Evolutionary conservation across 2,888 invertebrate species (phyloP).

Genomic region (Drosophila planitibia): DNA sequence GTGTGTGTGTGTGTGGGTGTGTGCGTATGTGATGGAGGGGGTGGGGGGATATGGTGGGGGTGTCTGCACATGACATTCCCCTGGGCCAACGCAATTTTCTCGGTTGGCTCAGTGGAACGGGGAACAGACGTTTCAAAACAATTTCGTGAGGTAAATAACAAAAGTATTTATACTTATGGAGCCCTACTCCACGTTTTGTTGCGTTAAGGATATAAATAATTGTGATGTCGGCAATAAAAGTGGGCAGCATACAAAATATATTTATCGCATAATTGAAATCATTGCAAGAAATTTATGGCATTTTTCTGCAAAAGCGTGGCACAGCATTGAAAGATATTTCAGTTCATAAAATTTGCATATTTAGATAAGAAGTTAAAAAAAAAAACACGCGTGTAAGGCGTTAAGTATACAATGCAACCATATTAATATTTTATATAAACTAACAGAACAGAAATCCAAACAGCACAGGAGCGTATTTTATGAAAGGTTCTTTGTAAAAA

Average conservation of each 20-base stretch:
- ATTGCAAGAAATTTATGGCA: constrained; percentile 52
- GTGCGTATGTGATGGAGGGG: constrained; percentile 10
- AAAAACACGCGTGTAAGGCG: neutral
- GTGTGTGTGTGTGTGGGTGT: neutral
- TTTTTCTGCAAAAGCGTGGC: constrained; percentile 19
- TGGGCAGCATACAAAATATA: constrained; percentile 42
- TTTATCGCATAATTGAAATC: constrained; percentile 76
- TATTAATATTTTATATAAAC: neutral
- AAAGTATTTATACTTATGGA: constrained; percentile 57
- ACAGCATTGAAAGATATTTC: neutral
- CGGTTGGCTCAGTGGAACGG: constrained; percentile 16
- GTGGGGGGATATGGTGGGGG: constrained; percentile 1
- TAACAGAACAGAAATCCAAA: neutral
- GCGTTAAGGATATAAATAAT: constrained; percentile 53
- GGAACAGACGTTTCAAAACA: constrained; percentile 46
- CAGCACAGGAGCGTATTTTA: neutral
- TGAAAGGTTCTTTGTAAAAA: constrained; percentile 2
- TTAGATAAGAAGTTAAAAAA: neutral
- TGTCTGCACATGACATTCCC: constrained; percentile 42
- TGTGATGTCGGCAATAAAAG: constrained; percentile 31
- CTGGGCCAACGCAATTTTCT: constrained; percentile 63
- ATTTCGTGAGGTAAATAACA: constrained; percentile 73
- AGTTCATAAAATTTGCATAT: neutral
- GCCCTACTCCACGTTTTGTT: neutral
- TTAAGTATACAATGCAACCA: neutral